Conservation (phyloP, 2,113 vertebrate species). For the Hydrochoerus hydrochaeris region DNA sequence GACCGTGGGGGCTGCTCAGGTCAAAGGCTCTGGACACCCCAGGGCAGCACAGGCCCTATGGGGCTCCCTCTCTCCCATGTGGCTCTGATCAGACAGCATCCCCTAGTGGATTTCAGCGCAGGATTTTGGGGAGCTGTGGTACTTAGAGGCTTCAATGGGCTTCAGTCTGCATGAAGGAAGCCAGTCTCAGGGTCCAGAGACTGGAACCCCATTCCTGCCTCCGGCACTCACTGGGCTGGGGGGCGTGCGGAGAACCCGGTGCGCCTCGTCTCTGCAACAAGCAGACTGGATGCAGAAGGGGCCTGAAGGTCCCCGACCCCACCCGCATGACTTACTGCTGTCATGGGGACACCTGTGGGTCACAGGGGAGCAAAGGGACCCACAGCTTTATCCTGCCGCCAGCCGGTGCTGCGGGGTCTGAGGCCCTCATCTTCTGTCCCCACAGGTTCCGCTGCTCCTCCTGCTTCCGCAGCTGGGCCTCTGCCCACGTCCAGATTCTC, state of each 20-base stretch:
- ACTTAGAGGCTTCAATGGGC: neutral
- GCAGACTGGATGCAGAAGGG: neutral
- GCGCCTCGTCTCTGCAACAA: neutral
- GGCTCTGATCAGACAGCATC: too few species aligned
- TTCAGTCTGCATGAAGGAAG: neutral
- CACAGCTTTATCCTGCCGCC: neutral
- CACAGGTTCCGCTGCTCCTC: slow-evolving; percentile 85
- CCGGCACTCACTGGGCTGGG: neutral
- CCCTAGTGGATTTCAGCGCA: neutral
- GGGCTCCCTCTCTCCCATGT: neutral
- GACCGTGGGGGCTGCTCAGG: neutral
- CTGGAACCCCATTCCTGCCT: neutral
- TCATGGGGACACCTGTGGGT: neutral
- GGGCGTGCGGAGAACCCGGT: too few species aligned
- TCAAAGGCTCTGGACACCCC: fast-evolving
- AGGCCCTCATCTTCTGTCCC: neutral
- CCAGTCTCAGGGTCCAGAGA: neutral
- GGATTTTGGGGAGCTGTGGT: neutral
- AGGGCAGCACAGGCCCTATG: neutral
- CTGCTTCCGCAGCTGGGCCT: slow-evolving; percentile 85
- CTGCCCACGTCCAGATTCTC: slow-evolving; percentile 82
- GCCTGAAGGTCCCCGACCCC: neutral
- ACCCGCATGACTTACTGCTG: neutral
- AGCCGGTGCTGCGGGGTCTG: neutral
- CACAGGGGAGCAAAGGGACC: fast-evolving